Evolutionary conservation across 2,797 vertebrate species (phyloP).

Genomic region (Typhlichthys subterraneus): DNA sequence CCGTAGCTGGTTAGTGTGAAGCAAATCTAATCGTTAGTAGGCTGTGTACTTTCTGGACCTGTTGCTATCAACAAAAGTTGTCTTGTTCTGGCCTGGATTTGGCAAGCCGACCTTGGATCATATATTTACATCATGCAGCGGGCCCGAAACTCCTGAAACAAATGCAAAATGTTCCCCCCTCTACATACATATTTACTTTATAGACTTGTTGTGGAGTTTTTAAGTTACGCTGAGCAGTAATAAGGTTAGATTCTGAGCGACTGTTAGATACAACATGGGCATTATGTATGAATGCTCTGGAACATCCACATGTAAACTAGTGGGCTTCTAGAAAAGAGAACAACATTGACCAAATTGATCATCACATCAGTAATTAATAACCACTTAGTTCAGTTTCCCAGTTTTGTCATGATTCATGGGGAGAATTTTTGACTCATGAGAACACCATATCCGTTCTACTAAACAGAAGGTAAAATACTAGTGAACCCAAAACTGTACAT

Average conservation of each 20-base stretch:
- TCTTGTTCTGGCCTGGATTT: not conserved
- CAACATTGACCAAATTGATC: constrained; percentile 15
- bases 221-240: constrained; percentile 22
- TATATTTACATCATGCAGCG: not conserved
- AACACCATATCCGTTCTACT: constrained; percentile 20
- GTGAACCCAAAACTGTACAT: constrained; percentile 55
- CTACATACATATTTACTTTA: not conserved
- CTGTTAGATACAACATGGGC: constrained; percentile 33
- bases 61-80: not conserved
- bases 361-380: constrained; percentile 18
- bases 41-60: no score
- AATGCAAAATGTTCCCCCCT: not conserved
- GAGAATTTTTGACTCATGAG: not conserved
- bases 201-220: constrained; percentile 8
- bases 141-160: not conserved
- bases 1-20: no score
- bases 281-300: constrained; percentile 41
- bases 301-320: constrained; percentile 26
- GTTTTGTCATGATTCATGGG: constrained; percentile 9
- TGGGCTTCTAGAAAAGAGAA: constrained; percentile 19
- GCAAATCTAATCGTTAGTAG: no score
- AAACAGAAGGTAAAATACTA: constrained; percentile 45
- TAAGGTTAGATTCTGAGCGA: constrained; percentile 8
- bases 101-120: not conserved
- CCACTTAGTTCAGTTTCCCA: constrained; percentile 25